Percentiles rank a stretch among this genome's conserved stretches.
Conservation (phyloP, 2,888 invertebrate genomes). For the Labia minor region DNA sequence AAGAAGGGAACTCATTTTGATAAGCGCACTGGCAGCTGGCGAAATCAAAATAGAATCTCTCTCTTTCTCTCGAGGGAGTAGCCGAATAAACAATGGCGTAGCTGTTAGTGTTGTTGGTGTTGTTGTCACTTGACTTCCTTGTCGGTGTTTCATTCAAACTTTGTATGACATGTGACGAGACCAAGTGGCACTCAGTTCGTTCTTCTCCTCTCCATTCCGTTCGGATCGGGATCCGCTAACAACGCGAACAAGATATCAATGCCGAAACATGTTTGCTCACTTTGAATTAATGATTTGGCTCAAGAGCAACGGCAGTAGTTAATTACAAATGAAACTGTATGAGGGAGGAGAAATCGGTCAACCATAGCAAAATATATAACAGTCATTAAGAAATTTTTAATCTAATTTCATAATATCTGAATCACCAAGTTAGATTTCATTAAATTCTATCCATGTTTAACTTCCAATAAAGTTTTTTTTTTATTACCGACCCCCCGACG, state of each 20-base stretch:
- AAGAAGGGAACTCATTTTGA: neutral
- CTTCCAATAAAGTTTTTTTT: no score
- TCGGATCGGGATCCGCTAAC: neutral
- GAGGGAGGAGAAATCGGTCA: no score
- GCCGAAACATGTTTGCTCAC: constrained; percentile 9
- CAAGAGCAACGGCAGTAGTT: no score
- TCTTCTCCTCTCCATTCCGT: neutral
- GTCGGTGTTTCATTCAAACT: neutral
- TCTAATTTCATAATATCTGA: no score
- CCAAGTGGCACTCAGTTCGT: neutral
- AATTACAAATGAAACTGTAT: no score
- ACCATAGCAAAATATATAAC: no score
- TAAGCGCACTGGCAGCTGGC: neutral
- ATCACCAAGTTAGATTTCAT: no score
- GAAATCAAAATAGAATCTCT: neutral
- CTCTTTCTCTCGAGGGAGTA: neutral
- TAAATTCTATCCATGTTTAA: no score
- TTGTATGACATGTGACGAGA: neutral
- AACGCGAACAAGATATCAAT: neutral
- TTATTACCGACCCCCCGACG: no score
- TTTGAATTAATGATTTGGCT: neutral
- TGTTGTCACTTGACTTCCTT: constrained; percentile 5
- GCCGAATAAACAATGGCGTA: neutral
- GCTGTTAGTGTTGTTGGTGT: neutral
- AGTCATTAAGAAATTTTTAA: no score